Evolutionary conservation across 53 echinoderm and acorn worm species (phyloP).

Genomic region (Hippasteria phrygiana): DNA sequence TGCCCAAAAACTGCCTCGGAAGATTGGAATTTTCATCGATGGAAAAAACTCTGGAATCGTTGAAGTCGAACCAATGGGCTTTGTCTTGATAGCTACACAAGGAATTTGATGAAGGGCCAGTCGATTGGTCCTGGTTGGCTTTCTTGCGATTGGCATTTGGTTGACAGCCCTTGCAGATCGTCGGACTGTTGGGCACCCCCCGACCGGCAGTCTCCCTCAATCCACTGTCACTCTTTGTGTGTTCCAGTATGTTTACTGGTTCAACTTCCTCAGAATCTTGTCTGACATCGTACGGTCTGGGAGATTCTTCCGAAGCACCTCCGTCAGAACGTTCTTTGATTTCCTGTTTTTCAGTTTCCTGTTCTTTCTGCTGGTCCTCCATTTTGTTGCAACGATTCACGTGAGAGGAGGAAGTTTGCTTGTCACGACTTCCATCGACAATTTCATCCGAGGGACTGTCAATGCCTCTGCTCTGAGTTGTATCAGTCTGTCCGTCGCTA

Average conservation of each 20-base stretch:
- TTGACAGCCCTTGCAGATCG: neutral
- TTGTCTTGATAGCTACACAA: neutral
- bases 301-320: no score
- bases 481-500: neutral
- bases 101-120: neutral
- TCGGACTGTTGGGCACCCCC: no score
- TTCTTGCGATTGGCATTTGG: neutral
- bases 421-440: neutral
- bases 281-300: no score
- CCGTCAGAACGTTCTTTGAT: no score
- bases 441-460: neutral
- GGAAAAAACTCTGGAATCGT: constrained; percentile 88
- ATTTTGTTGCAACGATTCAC: neutral
- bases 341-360: neutral
- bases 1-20: constrained; percentile 83
- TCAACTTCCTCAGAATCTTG: no score
- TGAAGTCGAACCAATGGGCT: constrained; percentile 92
- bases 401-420: neutral
- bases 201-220: neutral
- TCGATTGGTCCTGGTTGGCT: neutral
- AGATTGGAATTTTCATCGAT: constrained; percentile 78
- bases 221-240: no score
- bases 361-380: neutral
- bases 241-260: no score
- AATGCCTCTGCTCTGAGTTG: neutral